Evolutionary conservation across 2,888 invertebrate species (phyloP).

Genomic region (Polydesmus complanatus): DNA sequence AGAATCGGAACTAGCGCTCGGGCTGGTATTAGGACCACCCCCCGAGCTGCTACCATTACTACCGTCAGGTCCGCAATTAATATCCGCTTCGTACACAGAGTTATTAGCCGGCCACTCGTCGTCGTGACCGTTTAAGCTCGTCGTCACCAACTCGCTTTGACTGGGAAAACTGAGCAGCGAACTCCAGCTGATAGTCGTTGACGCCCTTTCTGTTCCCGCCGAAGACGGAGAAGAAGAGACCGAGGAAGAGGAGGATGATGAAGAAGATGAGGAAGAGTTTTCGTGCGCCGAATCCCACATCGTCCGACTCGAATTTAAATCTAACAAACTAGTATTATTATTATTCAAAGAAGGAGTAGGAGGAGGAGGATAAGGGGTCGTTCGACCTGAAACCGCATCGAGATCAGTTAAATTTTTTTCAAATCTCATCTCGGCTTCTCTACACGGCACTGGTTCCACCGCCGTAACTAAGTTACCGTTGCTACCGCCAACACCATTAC

Average conservation of each 20-base stretch:
- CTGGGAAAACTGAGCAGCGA: slow-evolving; percentile 74
- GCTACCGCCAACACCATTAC: background rate
- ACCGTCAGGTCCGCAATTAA: background rate
- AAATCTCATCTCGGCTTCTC: slow-evolving; percentile 13
- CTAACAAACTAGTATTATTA: background rate
- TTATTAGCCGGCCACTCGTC: background rate
- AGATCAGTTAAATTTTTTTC: slow-evolving; percentile 21
- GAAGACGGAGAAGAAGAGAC: slow-evolving; percentile 20
- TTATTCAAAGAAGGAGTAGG: slow-evolving; percentile 2
- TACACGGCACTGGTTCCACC: slow-evolving; percentile 1
- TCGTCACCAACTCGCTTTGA: slow-evolving; percentile 67
- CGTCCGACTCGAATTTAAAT: slow-evolving; percentile 16
- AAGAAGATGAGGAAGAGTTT: background rate
- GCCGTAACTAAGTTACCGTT: background rate
- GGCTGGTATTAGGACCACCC: slow-evolving; percentile 43
- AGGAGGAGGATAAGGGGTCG: slow-evolving; percentile 18
- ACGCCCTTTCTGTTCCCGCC: background rate
- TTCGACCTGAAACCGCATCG: slow-evolving; percentile 20
- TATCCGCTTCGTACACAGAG: background rate
- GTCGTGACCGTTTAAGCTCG: background rate
- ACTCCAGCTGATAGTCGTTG: slow-evolving; percentile 62
- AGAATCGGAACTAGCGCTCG: slow-evolving; percentile 14
- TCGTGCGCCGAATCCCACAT: background rate
- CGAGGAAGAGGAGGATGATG: slow-evolving; percentile 11
- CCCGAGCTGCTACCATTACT: slow-evolving; percentile 10